Evolutionary conservation across 2,888 invertebrate species (phyloP).

Genomic region (Dyspetes luteomarginatus): DNA sequence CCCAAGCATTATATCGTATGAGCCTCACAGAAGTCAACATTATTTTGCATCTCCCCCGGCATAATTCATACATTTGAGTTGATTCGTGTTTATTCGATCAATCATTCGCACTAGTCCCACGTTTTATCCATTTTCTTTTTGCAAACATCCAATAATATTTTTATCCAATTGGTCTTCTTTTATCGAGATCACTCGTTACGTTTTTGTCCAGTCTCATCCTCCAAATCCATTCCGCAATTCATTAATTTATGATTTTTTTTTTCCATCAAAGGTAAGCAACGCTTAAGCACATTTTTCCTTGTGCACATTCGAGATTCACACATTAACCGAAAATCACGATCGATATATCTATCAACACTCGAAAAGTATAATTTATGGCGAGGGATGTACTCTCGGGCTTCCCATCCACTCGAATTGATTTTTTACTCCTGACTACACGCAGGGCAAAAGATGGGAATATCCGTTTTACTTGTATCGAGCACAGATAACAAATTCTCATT

Average conservation of each 20-base stretch:
- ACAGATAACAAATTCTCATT: neutral
- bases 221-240: conserved; percentile 68
- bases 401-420: too few relatives aligned
- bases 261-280: conserved; percentile 59
- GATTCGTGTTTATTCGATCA: neutral
- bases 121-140: neutral
- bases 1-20: neutral
- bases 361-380: too few relatives aligned
- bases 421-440: too few relatives aligned
- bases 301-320: neutral
- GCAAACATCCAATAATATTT: conserved; percentile 4
- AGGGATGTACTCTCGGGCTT: too few relatives aligned
- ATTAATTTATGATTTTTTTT: neutral
- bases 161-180: conserved; percentile 21
- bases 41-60: neutral
- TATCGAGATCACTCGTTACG: conserved; percentile 78
- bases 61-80: neutral
- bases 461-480: too few relatives aligned
- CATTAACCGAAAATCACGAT: neutral
- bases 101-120: conserved; percentile 7
- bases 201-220: conserved; percentile 77
- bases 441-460: too few relatives aligned
- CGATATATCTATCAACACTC: too few relatives aligned
- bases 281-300: too few relatives aligned
- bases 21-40: neutral